Conservation (phyloP, 2,113 vertebrate genomes). For the Macrotus californicus region DNA sequence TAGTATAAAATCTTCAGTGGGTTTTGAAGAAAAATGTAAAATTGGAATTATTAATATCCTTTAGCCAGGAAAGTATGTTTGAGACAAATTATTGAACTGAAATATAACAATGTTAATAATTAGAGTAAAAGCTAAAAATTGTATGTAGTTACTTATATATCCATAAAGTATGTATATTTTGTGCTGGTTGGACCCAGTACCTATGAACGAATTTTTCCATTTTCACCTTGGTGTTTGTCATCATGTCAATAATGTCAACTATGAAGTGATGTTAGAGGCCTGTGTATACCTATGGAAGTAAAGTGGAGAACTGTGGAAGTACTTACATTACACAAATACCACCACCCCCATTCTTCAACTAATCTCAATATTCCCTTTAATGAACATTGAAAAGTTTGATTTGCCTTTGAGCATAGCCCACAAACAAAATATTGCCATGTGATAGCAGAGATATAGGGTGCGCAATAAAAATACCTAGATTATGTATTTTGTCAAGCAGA, state of each 20-base stretch:
- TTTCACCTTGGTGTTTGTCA: background rate
- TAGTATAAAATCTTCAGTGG: background rate
- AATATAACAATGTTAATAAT: background rate
- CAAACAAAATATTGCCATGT: background rate
- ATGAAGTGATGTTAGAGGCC: background rate
- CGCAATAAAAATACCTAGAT: background rate
- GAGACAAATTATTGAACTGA: background rate
- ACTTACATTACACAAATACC: background rate
- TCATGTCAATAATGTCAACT: background rate
- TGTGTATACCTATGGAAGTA: background rate
- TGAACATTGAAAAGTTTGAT: background rate
- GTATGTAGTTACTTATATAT: background rate
- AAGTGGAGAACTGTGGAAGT: background rate
- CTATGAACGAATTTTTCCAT: background rate
- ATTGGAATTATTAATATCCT: background rate
- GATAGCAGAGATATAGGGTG: background rate
- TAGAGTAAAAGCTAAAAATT: background rate
- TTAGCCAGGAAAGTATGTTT: background rate
- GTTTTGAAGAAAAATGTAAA: background rate
- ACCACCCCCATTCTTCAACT: background rate
- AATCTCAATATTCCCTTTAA: background rate
- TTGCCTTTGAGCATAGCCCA: background rate
- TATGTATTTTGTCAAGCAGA: fast-evolving
- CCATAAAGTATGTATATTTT: background rate
- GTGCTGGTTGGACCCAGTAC: background rate